Conservation (phyloP, 2,113 vertebrate species). For the Microtus richardsoni region DNA sequence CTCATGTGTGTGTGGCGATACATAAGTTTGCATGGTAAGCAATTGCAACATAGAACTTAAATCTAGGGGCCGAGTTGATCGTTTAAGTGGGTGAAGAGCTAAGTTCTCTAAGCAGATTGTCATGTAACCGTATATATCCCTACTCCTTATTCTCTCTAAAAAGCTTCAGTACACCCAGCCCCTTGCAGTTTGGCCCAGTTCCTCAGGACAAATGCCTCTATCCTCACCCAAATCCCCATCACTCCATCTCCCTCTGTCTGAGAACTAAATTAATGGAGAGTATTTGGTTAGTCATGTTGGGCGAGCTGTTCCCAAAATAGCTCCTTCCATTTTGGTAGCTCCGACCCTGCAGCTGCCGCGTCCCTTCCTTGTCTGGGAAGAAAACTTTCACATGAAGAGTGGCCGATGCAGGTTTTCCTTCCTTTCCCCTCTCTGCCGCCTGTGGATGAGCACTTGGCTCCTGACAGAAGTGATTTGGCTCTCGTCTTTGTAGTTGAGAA, state of each 20-base stretch:
- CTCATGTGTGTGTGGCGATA: too few species aligned
- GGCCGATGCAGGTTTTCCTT: conserved; percentile 85
- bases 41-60: background rate
- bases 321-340: conserved; percentile 86
- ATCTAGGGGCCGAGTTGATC: background rate
- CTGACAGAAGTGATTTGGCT: conserved; percentile 85
- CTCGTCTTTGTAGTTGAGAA: conserved; percentile 85
- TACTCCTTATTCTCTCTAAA: background rate
- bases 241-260: conserved; percentile 73
- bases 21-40: background rate
- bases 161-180: background rate
- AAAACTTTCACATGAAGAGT: conserved; percentile 87
- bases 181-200: background rate
- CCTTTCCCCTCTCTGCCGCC: conserved; percentile 72
- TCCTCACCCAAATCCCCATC: background rate
- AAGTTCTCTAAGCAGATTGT: conserved; percentile 1
- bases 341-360: conserved; percentile 86
- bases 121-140: background rate
- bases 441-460: conserved; percentile 84
- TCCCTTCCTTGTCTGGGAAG: conserved; percentile 86
- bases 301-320: conserved; percentile 87
- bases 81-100: background rate
- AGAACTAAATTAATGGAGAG: conserved; percentile 84
- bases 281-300: conserved; percentile 86
- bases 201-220: background rate